phyloP scores from a whole-genome alignment of 2,888 invertebrate species.

The Melangyna quadrimaculata region DNA sequence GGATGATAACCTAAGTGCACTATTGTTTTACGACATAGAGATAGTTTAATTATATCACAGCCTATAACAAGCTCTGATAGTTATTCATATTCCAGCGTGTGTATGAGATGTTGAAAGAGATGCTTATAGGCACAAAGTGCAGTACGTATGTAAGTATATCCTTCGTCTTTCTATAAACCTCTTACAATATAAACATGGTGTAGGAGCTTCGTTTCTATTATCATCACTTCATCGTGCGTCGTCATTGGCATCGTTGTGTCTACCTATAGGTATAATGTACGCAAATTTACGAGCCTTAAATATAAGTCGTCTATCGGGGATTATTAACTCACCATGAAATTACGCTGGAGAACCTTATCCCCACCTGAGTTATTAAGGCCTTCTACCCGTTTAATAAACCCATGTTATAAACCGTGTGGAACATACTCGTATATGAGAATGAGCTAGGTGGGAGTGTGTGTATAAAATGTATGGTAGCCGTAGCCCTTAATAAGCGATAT shows the following conservation, averaged over 20 bases:
- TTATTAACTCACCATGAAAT: constrained; percentile 71
- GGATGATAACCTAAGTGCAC: constrained; percentile 63
- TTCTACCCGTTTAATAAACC: constrained; percentile 57
- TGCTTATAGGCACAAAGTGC: background rate
- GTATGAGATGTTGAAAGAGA: background rate
- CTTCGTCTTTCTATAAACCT: background rate
- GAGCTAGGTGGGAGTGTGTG: background rate
- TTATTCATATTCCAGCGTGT: constrained; percentile 11
- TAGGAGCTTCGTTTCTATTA: constrained; percentile 43
- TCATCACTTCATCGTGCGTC: constrained; percentile 17
- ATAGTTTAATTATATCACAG: constrained; percentile 65
- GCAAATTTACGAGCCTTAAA: constrained; percentile 57
- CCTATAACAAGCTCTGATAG: constrained; percentile 39
- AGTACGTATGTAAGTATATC: background rate
- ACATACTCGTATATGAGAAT: background rate
- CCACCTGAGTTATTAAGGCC: constrained; percentile 71
- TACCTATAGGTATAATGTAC: background rate
- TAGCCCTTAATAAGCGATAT: constrained; percentile 16
- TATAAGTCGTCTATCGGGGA: constrained; percentile 71
- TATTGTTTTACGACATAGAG: constrained; percentile 51
- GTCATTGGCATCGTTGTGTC: constrained; percentile 7
- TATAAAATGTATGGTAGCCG: constrained; percentile 1
- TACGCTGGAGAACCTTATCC: constrained; percentile 69
- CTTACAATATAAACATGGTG: background rate
- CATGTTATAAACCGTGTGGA: constrained; percentile 25